These are phyloP conservation scores for Ashinkailepas kermadecensis DNA, from an alignment of 2,888 invertebrate genomes.

Conservation along the genomic window DNA sequence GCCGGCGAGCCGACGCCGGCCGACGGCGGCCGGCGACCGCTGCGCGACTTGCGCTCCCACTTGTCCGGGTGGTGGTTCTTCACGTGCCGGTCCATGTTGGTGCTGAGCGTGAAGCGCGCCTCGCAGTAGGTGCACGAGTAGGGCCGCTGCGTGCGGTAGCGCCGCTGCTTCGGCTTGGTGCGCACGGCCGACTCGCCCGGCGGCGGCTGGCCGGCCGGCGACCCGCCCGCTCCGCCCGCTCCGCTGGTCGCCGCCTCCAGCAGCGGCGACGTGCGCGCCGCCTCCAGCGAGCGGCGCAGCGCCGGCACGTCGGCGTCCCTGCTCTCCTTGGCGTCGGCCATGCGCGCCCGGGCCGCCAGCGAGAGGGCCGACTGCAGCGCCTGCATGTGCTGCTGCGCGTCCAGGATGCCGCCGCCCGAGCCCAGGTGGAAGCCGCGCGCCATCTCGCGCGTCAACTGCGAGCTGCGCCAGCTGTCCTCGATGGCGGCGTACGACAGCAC, in stretches of 20 bases:
- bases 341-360: neutral
- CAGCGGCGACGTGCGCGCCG: neutral
- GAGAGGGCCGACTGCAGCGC: neutral
- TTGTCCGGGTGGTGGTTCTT: conserved; percentile 88
- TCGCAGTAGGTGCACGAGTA: conserved; percentile 85
- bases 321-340: neutral
- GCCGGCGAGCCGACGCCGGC: conserved; percentile 10
- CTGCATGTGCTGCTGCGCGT: neutral
- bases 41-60: conserved; percentile 63
- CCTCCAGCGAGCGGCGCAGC: neutral
- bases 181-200: conserved; percentile 77
- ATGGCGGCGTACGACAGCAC: neutral
- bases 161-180: conserved; percentile 81
- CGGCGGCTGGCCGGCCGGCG: conserved; percentile 52
- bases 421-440: neutral
- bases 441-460: neutral
- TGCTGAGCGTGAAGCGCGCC: conserved; percentile 75
- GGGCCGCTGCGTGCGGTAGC: conserved; percentile 81
- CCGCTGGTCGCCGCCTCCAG: neutral
- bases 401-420: neutral
- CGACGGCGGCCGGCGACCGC: conserved; percentile 39
- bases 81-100: conserved; percentile 89
- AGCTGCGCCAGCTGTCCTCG: neutral
- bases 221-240: conserved; percentile 61
- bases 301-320: neutral